Conservation (phyloP, 2,797 vertebrate genomes). For the Cheirogaleus major region DNA sequence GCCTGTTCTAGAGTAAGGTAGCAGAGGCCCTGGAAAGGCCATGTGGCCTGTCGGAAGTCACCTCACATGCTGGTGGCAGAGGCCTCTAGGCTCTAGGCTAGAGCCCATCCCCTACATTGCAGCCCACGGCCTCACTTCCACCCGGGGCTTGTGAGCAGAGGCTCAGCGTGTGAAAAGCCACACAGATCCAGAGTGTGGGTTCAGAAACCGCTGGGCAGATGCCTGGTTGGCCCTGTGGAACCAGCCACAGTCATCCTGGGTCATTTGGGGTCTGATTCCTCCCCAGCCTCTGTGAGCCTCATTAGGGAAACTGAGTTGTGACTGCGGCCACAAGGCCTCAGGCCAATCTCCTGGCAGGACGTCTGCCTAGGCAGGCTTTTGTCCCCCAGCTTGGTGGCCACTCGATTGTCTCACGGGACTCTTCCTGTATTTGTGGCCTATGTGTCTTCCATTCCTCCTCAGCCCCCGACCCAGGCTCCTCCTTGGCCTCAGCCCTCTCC, state of each 20-base stretch:
- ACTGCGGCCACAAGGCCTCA: neutral
- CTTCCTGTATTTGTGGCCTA: neutral
- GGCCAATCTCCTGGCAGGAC: neutral
- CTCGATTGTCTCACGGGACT: neutral
- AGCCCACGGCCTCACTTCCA: neutral
- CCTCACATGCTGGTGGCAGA: neutral
- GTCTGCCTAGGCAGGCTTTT: neutral
- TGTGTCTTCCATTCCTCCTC: neutral
- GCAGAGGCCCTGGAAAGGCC: neutral
- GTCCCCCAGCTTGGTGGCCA: neutral
- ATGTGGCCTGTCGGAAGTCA: no score
- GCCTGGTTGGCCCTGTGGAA: neutral
- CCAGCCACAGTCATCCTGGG: neutral
- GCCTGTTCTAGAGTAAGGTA: no score
- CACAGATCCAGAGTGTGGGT: neutral
- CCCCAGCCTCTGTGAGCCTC: neutral
- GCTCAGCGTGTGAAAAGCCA: fast-evolving
- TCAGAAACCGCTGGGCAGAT: neutral
- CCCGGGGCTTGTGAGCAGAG: neutral
- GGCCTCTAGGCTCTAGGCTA: neutral
- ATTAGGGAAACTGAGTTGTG: neutral
- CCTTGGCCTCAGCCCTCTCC: no score
- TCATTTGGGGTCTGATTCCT: neutral
- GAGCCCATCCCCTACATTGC: neutral
- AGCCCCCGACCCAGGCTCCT: neutral